Conservation (phyloP, 2,797 vertebrate species). For the Sebastes dallii region DNA sequence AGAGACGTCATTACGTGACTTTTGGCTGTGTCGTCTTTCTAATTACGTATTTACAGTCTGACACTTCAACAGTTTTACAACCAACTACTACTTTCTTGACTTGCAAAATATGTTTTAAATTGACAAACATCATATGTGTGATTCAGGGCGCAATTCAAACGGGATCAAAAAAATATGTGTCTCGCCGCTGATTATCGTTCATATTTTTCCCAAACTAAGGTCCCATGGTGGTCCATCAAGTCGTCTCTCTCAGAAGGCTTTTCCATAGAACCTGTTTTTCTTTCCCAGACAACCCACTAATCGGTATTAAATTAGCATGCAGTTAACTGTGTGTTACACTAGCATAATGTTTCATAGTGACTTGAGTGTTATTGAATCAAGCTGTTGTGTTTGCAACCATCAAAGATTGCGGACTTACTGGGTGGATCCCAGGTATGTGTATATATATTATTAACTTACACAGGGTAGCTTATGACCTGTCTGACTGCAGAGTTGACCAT, state of each 20-base stretch:
- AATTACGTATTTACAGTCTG: too few species aligned
- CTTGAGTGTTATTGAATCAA: neutral
- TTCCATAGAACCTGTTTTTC: neutral
- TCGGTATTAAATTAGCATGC: neutral
- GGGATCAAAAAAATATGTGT: too few species aligned
- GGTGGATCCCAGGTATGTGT: neutral
- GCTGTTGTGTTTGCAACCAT: neutral
- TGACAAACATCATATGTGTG: too few species aligned
- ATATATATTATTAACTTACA: neutral
- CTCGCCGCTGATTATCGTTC: too few species aligned
- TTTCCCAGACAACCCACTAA: neutral
- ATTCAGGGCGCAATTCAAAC: too few species aligned
- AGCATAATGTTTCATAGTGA: neutral
- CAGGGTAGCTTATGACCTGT: conserved; percentile 10
- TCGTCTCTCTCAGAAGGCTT: neutral
- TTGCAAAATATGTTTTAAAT: too few species aligned
- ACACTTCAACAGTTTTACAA: too few species aligned
- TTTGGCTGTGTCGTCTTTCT: too few species aligned
- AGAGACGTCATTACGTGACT: too few species aligned
- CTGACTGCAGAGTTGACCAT: neutral
- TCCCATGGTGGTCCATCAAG: too few species aligned
- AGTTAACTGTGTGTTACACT: neutral
- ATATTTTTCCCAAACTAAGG: too few species aligned
- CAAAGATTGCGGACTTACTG: neutral
- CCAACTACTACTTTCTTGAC: too few species aligned